phyloP scores from a whole-genome alignment of 2,888 invertebrate species.

The Sinohyriopsis cumingii region DNA sequence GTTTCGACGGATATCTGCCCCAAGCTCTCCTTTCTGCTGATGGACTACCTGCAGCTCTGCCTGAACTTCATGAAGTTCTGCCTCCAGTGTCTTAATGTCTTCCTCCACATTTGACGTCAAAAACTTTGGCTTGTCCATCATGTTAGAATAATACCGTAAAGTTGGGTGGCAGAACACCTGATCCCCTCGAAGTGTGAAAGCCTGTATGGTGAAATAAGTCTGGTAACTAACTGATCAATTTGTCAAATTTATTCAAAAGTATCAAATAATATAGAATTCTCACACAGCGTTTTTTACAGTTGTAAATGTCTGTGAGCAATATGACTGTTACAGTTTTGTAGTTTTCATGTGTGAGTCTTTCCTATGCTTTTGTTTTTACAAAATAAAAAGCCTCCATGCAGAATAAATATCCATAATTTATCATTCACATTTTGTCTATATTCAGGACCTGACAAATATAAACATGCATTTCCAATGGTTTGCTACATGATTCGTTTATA shows the following conservation, averaged over 20 bases:
- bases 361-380: too few species aligned
- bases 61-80: slow-evolving; percentile 23
- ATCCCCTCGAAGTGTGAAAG: slow-evolving; percentile 64
- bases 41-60: slow-evolving; percentile 22
- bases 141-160: slow-evolving; percentile 65
- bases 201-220: slow-evolving; percentile 44
- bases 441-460: too few species aligned
- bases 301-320: background rate
- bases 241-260: background rate
- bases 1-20: slow-evolving; percentile 45
- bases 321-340: background rate
- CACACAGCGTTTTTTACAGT: background rate
- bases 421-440: too few species aligned
- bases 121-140: slow-evolving; percentile 48
- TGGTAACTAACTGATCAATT: background rate
- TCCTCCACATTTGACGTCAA: slow-evolving; percentile 66
- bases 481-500: too few species aligned
- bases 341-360: too few species aligned
- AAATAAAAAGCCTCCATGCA: too few species aligned
- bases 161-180: slow-evolving; percentile 62
- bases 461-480: too few species aligned
- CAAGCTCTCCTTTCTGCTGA: slow-evolving; percentile 28
- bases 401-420: too few species aligned
- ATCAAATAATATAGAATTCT: background rate
- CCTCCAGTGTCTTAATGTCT: slow-evolving; percentile 48